These are phyloP conservation scores for Mellivora capensis DNA, from an alignment of 2,113 vertebrate species.

Conservation along the genomic window DNA sequence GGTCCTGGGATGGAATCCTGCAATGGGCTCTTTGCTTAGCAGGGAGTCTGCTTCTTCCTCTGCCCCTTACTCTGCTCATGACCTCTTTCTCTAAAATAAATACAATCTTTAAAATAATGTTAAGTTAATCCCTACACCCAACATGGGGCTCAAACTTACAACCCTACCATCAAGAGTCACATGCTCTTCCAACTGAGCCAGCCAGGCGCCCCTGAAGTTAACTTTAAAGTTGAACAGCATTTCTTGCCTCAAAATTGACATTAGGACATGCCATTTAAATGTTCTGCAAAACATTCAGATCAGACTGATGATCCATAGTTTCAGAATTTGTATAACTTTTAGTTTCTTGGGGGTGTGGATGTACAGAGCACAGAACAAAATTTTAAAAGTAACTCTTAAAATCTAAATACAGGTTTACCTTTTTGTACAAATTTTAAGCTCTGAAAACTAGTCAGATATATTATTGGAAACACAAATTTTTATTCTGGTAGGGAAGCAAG, in stretches of 20 bases:
- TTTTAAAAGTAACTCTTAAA: slow-evolving; percentile 7
- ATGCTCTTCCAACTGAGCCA: neutral
- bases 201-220: neutral
- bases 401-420: neutral
- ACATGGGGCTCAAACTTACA: neutral
- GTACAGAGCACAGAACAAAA: neutral
- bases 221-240: neutral
- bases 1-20: neutral
- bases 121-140: neutral
- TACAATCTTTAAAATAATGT: neutral
- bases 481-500: neutral
- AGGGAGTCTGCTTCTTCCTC: neutral
- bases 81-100: neutral
- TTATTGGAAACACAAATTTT: neutral
- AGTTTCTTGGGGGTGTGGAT: neutral
- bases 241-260: neutral
- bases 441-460: neutral
- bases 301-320: neutral
- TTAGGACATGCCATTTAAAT: neutral
- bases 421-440: neutral
- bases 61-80: neutral
- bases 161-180: neutral
- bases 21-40: neutral
- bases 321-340: neutral
- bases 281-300: neutral